Base-by-base conservation (phyloP, 2,113 vertebrate species). In the Ascaphus truei region DNA sequence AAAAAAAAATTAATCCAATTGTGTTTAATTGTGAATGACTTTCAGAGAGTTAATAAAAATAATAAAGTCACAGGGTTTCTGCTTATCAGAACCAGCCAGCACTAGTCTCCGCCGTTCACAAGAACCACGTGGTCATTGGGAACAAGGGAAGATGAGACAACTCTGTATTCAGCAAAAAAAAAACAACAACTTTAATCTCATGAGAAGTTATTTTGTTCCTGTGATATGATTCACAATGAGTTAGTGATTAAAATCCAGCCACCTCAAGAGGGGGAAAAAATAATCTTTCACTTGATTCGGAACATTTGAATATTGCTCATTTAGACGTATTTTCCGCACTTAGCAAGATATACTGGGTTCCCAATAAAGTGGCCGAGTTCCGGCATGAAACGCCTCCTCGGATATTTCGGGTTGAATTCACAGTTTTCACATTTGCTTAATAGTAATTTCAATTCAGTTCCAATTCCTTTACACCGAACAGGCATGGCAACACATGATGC, bases 41-140 rank as follows among this genome's bases (percentile, higher is more conserved):
- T 76, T 74, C 68, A 73, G 78, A 73, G 74, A 83, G 75, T 81
- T 80, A 76, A 87, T 79, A 83, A 80, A 85, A 83, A 81, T 76
- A 82, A 79, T 75, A 65, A 76, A 79, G 78, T 75, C 71, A 74
- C 64, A 71, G 75, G 76, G 81, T 71, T 58, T 67, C 68, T 65
- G 69, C 64, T 79, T 80, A 81, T 79, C 79, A 61, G 75, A 76
- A 76, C 72, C 76, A 79, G 67, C 61, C 63, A 69, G 62, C 9
- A 47, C 51, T 75, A 65, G 72, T 73, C 57, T 82, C 76, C 72
- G 76, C 64, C 62, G 77, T 69, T 84, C 72, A 63, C 75, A 84
- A 9, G 58, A 80, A 81, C 37, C 74, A 81, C 72, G 61, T 66
- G 29, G 50, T 64, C 63, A 59, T 71, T 56, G 74, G 67, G 53